phyloP scores from a whole-genome alignment of 2,888 invertebrate species.

The Chloroclystis v-ata region DNA sequence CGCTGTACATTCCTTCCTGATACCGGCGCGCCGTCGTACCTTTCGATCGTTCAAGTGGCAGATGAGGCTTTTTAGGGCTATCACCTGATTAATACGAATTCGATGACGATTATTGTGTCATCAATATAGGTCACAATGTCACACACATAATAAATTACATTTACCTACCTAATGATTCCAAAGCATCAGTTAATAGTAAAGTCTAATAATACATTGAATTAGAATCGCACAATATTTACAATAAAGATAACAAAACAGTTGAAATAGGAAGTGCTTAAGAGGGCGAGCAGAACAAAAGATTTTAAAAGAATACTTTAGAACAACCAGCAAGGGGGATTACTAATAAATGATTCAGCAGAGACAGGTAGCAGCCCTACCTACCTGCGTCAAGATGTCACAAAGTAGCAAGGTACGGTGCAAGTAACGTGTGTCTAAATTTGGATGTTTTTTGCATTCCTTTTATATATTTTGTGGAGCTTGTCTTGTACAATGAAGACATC shows the following conservation, averaged over 20 bases:
- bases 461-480: constrained; percentile 44
- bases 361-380: constrained; percentile 60
- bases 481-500: constrained; percentile 52
- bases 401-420: constrained; percentile 71
- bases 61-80: constrained; percentile 76
- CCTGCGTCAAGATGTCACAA: constrained; percentile 73
- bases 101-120: constrained; percentile 12
- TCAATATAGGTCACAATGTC: constrained; percentile 14
- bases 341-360: constrained; percentile 39
- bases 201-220: no score
- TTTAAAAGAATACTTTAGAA: background rate
- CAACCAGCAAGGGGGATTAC: constrained; percentile 19
- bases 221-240: no score
- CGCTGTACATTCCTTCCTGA: constrained; percentile 78
- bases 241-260: no score
- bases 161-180: no score
- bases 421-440: constrained; percentile 65
- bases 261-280: no score
- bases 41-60: constrained; percentile 79
- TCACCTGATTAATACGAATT: constrained; percentile 47
- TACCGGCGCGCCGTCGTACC: constrained; percentile 75
- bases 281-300: constrained; percentile 8
- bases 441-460: constrained; percentile 60
- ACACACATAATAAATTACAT: no score
- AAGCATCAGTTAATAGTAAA: no score